Evolutionary conservation across 2,113 vertebrate genomes (phyloP).

Genomic region (Pedionomus torquatus): DNA sequence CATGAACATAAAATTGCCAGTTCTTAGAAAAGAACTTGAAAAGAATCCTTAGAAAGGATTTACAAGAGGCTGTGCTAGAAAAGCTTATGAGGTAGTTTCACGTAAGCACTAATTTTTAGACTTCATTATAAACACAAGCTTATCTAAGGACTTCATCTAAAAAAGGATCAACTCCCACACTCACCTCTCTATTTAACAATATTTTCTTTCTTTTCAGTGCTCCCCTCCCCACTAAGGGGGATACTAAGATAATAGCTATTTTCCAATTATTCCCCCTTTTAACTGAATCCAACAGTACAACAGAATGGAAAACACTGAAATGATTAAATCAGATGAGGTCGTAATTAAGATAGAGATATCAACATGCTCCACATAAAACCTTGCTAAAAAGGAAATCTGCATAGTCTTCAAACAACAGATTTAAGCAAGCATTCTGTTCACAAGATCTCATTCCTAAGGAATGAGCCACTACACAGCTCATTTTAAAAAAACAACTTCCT

Average conservation of each 20-base stretch:
- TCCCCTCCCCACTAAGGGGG: accelerated
- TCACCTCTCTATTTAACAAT: not conserved
- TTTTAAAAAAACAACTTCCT: not conserved
- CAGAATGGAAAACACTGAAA: not conserved
- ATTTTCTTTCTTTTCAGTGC: not conserved
- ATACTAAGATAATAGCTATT: not conserved
- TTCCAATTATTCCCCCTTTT: not conserved
- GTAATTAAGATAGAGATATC: not conserved
- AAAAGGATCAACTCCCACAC: not conserved
- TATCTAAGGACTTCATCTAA: not conserved
- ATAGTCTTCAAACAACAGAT: not conserved
- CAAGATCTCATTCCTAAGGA: not conserved
- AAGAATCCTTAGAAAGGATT: too few species aligned
- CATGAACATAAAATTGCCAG: too few species aligned
- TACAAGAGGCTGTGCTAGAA: not conserved
- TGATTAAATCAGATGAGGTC: not conserved
- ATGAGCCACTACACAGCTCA: not conserved
- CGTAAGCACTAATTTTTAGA: not conserved
- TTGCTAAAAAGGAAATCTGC: not conserved
- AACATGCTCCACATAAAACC: not conserved
- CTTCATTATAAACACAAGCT: not conserved
- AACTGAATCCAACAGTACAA: not conserved
- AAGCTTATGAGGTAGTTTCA: not conserved
- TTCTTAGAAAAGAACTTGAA: not conserved
- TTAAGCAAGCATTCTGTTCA: not conserved